Evolutionary conservation across 2,113 vertebrate species (phyloP), one percentile per base, ranked within the genome.

Genomic region (Neogale vison): DNA sequence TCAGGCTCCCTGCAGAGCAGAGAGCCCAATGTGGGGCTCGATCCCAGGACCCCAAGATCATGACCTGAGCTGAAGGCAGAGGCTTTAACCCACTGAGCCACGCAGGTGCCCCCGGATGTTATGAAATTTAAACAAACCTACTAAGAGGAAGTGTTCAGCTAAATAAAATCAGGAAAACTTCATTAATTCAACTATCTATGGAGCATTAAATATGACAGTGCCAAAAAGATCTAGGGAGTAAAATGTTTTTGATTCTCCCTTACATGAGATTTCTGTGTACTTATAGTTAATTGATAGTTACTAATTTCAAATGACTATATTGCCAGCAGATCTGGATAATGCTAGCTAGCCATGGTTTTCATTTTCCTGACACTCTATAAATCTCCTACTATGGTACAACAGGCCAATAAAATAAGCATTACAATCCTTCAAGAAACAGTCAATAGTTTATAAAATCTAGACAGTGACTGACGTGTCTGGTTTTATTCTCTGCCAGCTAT

Each of bases 401-500:
- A 96, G 80, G 88, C 61, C 74, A 92, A 96, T 71, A 71, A 85
- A 92, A 69, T 23, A 92, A 79, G 7, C 29, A 95, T 88, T 79
- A 45, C 20, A 96, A 81, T 85, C 74, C 61, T 93, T 97, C 87
- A 96, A 94, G 67, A 96, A 96, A 80, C 42, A 97, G 86, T 95
- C 87, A 92, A 72, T 84, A 90, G 55, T 93, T 98, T 93, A 93
- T 92, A 93, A 92, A 91, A 92, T 93, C 61, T 59, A 87, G 89
- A 93, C 83, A 84, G 45, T 95, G 97, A 96, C 84, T 92, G 96
- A 95, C 57, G 0, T 84, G 14, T 79, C 87, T 96, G 69, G 74
- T 90, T 96, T 98, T 82, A 92, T 87, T 97, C 86, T 98, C 89
- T 90, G 69, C 69, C 84, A 93, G 63, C 69, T 93, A 94, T 96